phyloP scores from a whole-genome alignment of 1,140 invertebrate genomes.

The Brachionus plicatilis region DNA sequence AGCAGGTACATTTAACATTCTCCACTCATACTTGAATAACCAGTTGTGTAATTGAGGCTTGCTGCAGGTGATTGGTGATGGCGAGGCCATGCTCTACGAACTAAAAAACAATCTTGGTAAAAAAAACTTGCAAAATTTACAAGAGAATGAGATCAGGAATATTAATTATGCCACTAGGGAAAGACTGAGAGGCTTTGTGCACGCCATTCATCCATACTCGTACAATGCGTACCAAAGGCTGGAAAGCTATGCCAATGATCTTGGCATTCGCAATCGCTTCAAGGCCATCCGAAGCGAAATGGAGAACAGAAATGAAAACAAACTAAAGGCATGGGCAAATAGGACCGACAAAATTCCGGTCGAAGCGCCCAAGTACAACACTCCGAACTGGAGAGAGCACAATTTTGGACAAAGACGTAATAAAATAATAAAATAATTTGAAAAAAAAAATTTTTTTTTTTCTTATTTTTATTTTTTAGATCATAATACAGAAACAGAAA shows the following conservation, averaged over 20 bases:
- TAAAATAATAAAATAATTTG: too few species aligned
- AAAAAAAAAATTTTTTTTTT: neutral
- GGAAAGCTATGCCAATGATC: slow-evolving; percentile 13
- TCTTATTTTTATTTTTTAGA: neutral
- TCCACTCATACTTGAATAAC: neutral
- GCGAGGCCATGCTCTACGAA: slow-evolving; percentile 7
- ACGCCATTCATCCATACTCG: slow-evolving; percentile 5
- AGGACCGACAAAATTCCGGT: neutral
- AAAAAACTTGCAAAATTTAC: neutral
- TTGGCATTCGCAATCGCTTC: neutral
- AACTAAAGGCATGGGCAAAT: neutral
- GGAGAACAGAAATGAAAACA: neutral
- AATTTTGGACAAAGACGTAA: slow-evolving; percentile 25
- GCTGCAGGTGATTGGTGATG: neutral
- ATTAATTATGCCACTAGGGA: neutral
- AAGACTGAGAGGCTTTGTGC: slow-evolving; percentile 8
- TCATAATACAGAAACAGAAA: neutral
- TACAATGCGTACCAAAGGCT: neutral
- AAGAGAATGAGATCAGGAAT: slow-evolving; percentile 14
- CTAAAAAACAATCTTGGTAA: slow-evolving; percentile 7
- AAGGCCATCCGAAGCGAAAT: neutral
- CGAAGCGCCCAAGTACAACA: slow-evolving; percentile 10
- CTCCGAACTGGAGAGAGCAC: slow-evolving; percentile 13
- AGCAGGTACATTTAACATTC: neutral
- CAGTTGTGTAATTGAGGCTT: neutral